Evolutionary conservation across 1,140 invertebrate species (phyloP).

Genomic region (Drosophila auraria): DNA sequence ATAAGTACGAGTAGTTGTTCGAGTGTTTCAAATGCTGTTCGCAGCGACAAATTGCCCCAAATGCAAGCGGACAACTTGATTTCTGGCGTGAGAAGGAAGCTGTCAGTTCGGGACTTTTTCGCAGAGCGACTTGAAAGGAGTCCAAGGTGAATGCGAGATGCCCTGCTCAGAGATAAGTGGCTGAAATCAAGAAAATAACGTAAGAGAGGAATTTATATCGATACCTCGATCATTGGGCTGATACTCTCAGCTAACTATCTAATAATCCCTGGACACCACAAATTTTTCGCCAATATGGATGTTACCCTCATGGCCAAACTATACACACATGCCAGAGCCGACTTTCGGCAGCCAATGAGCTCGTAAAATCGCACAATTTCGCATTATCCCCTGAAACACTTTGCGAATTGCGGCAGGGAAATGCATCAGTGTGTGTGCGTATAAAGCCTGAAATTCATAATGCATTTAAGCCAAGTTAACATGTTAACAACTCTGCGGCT

Average conservation of each 20-base stretch:
- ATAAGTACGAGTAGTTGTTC: slow-evolving; percentile 34
- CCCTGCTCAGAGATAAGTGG: background rate
- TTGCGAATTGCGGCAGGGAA: slow-evolving; percentile 29
- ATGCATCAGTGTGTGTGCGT: background rate
- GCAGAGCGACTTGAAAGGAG: background rate
- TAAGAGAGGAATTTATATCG: background rate
- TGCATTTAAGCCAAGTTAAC: slow-evolving; percentile 60
- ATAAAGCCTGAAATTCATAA: slow-evolving; percentile 43
- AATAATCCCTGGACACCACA: background rate
- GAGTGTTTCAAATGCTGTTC: slow-evolving; percentile 11
- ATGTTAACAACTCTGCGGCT: slow-evolving; percentile 51
- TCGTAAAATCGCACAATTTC: slow-evolving; percentile 21
- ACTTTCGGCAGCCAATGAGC: slow-evolving; percentile 25
- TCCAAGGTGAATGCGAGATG: background rate
- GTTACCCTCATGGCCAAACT: background rate
- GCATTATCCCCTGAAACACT: slow-evolving; percentile 42
- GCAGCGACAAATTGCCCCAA: slow-evolving; percentile 30
- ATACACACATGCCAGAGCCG: background rate
- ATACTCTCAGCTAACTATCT: background rate
- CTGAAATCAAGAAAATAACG: background rate
- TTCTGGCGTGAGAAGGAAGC: slow-evolving; percentile 42
- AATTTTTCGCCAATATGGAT: background rate
- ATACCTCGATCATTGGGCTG: too few relatives aligned
- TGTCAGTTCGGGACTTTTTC: slow-evolving; percentile 6
- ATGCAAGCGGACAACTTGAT: slow-evolving; percentile 45